phyloP scores from a whole-genome alignment of 64 coral and sea anemone species.

The Actinia equina region DNA sequence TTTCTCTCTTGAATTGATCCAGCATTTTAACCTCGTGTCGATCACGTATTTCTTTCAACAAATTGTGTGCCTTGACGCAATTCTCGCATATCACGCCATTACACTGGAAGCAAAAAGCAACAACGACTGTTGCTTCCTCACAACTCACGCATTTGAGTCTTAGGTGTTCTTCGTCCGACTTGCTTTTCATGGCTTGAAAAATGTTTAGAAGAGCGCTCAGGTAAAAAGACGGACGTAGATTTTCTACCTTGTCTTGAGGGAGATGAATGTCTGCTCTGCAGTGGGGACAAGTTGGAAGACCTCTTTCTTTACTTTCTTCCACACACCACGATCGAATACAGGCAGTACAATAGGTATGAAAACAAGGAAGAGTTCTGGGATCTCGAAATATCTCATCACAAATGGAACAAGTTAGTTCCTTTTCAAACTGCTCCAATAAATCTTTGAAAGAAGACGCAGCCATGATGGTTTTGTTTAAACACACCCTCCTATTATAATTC shows the following conservation, averaged over 20 bases:
- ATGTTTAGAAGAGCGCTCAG: neutral
- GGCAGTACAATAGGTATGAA: slow-evolving; percentile 1
- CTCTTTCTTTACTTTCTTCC: neutral
- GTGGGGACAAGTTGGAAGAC: neutral
- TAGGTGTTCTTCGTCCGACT: neutral
- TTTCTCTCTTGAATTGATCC: slow-evolving; percentile 23
- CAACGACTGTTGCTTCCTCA: neutral
- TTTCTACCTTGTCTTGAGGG: neutral
- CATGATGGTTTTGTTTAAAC: neutral
- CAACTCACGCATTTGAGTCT: neutral
- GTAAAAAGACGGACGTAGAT: slow-evolving; percentile 5
- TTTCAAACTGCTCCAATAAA: neutral
- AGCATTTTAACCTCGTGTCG: neutral
- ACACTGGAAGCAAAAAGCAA: slow-evolving; percentile 7
- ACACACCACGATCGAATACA: neutral
- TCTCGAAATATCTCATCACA: neutral
- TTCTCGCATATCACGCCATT: neutral
- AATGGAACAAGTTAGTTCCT: slow-evolving; percentile 11
- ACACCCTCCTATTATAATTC: neutral
- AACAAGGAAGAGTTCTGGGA: neutral
- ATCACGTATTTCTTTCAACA: neutral
- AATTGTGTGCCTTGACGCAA: neutral
- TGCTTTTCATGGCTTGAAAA: slow-evolving; percentile 3
- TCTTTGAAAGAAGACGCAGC: neutral
- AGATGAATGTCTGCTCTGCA: neutral